These are phyloP conservation scores for Phaedon cochleariae DNA, from an alignment of 2,888 invertebrate species.

Conservation along the genomic window DNA sequence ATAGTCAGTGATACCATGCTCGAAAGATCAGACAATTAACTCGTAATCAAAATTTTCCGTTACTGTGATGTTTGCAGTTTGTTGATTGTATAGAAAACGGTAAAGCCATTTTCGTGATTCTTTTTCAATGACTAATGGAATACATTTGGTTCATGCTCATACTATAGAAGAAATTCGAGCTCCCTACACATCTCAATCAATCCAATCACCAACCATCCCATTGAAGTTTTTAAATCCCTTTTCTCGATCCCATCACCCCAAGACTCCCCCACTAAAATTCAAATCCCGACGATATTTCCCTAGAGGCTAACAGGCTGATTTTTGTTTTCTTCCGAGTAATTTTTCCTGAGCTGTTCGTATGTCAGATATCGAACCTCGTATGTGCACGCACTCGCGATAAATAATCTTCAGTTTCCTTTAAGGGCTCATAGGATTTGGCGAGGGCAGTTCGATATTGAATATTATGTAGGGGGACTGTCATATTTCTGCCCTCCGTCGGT, in stretches of 20 bases:
- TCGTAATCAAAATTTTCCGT: too few relatives aligned
- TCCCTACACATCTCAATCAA: not conserved
- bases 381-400: constrained; percentile 51
- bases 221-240: constrained; percentile 2
- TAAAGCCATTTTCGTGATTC: too few relatives aligned
- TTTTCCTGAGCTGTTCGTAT: constrained; percentile 40
- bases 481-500: constrained; percentile 29
- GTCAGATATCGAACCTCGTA: constrained; percentile 4
- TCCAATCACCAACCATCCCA: not conserved
- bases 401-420: constrained; percentile 51
- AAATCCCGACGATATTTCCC: constrained; percentile 54
- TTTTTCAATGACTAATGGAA: too few relatives aligned
- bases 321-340: constrained; percentile 49
- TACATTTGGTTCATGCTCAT: too few relatives aligned
- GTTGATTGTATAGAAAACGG: too few relatives aligned
- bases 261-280: constrained; percentile 45
- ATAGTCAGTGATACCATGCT: too few relatives aligned
- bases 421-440: constrained; percentile 46
- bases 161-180: too few relatives aligned
- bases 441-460: constrained; percentile 45
- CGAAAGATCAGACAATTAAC: too few relatives aligned
- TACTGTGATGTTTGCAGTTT: too few relatives aligned
- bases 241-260: constrained; percentile 12
- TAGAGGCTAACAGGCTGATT: constrained; percentile 48
- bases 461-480: constrained; percentile 41